A percentile compares a stretch with the other conserved stretches of the same genome.
Evolutionary conservation across 2,888 invertebrate species (phyloP).

Genomic region (Cheiracanthium punctorium): DNA sequence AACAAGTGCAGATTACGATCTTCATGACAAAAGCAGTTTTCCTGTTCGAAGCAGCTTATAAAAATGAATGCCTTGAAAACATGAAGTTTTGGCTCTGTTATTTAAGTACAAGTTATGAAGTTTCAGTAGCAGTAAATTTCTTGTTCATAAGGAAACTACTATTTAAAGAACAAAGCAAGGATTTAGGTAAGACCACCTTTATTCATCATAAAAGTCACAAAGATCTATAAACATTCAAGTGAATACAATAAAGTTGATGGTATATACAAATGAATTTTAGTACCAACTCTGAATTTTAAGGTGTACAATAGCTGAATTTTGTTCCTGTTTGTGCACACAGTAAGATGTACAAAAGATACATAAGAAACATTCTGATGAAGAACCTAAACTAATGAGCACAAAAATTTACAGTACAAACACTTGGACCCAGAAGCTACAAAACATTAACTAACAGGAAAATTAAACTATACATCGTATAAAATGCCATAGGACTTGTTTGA

Average conservation of each 20-base stretch:
- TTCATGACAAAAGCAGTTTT: no score
- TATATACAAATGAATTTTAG: conserved; percentile 67
- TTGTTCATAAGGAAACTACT: no score
- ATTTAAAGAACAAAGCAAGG: conserved; percentile 1
- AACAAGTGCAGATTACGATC: no score
- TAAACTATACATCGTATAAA: not conserved
- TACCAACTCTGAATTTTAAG: conserved; percentile 47
- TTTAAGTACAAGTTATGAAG: no score
- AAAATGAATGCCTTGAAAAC: no score
- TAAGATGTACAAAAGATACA: conserved; percentile 18
- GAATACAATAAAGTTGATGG: conserved; percentile 42
- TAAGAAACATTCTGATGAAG: not conserved
- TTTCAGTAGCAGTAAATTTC: no score
- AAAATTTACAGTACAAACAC: conserved; percentile 42
- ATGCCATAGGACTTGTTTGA: not conserved
- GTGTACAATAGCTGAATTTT: conserved; percentile 53
- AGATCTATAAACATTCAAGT: conserved; percentile 69
- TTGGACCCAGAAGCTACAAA: conserved; percentile 52
- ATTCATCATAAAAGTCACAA: conserved; percentile 69
- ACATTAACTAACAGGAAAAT: not conserved
- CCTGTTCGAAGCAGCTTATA: no score
- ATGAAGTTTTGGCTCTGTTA: no score
- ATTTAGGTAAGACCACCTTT: conserved; percentile 56
- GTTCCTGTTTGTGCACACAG: conserved; percentile 56
- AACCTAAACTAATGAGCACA: not conserved